Evolutionary conservation across 2,113 vertebrate species (phyloP).

Genomic region (Cyanocitta stelleri): DNA sequence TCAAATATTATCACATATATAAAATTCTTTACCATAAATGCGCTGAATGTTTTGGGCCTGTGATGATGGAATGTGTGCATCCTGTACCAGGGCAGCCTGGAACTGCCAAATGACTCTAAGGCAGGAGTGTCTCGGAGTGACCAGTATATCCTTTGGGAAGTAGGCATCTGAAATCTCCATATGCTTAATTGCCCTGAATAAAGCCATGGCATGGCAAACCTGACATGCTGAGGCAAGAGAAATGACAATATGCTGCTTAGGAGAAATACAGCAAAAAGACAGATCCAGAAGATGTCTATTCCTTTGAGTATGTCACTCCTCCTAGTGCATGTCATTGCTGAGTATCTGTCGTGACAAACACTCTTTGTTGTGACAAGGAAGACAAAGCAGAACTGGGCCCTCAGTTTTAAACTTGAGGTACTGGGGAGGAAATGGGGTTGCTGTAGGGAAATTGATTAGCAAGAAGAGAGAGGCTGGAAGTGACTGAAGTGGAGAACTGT

Average conservation of each 20-base stretch:
- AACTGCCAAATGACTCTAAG: not conserved
- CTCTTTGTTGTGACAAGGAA: not conserved
- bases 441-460: not conserved
- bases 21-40: not conserved
- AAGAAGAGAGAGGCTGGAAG: not conserved
- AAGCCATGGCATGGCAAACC: not conserved
- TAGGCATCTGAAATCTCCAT: not conserved
- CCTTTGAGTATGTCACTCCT: not conserved
- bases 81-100: not conserved
- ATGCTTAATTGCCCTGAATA: not conserved
- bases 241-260: not conserved
- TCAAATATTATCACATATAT: not conserved
- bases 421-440: not conserved
- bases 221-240: not conserved
- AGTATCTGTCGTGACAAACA: not conserved
- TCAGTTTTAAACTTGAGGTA: not conserved
- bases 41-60: not conserved
- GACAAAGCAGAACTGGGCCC: not conserved
- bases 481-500: not conserved
- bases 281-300: not conserved
- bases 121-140: fast-evolving
- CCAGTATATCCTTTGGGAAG: not conserved
- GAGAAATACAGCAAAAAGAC: not conserved
- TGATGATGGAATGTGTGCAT: not conserved
- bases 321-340: fast-evolving